A percentile compares a stretch with the other conserved stretches of the same genome.
phyloP scores from a whole-genome alignment of 2,888 invertebrate genomes.

The Seira sanloemensis region DNA sequence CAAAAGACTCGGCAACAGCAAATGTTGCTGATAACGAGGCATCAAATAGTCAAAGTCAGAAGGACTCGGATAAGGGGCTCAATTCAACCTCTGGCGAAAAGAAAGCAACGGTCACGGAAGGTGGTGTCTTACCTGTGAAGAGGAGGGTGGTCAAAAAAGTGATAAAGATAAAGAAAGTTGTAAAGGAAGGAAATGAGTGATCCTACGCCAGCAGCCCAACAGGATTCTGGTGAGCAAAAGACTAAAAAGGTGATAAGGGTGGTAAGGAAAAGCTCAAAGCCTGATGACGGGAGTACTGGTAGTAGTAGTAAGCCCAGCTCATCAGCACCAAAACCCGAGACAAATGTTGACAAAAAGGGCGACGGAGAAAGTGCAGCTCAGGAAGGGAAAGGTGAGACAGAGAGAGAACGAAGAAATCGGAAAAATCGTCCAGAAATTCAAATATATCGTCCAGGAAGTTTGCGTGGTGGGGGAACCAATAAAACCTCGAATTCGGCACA shows the following conservation, averaged over 20 bases:
- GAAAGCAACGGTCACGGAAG: neutral
- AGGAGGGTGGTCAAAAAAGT: constrained; percentile 36
- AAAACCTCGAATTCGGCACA: constrained; percentile 29
- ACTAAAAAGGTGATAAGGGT: constrained; percentile 34
- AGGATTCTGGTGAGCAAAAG: constrained; percentile 22
- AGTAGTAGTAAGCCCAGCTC: neutral
- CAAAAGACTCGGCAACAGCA: neutral
- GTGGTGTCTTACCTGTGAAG: constrained; percentile 13
- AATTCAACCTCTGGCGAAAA: neutral
- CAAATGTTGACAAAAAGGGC: neutral
- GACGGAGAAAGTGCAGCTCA: neutral
- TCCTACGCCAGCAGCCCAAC: neutral
- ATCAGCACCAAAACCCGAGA: constrained; percentile 3
- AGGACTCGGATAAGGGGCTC: neutral
- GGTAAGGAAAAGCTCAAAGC: constrained; percentile 30
- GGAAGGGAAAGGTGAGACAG: constrained; percentile 17
- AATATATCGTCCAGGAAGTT: constrained; percentile 90
- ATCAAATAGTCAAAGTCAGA: neutral
- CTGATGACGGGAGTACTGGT: neutral
- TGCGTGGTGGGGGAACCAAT: constrained; percentile 42
- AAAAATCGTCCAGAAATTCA: constrained; percentile 86
- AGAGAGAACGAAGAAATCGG: constrained; percentile 45
- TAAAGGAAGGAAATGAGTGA: constrained; percentile 45
- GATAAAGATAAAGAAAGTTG: constrained; percentile 53
- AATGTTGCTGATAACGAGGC: neutral